Base-by-base conservation (phyloP, 2,113 vertebrate genomes). In the Periophthalmodon schlosseri region DNA sequence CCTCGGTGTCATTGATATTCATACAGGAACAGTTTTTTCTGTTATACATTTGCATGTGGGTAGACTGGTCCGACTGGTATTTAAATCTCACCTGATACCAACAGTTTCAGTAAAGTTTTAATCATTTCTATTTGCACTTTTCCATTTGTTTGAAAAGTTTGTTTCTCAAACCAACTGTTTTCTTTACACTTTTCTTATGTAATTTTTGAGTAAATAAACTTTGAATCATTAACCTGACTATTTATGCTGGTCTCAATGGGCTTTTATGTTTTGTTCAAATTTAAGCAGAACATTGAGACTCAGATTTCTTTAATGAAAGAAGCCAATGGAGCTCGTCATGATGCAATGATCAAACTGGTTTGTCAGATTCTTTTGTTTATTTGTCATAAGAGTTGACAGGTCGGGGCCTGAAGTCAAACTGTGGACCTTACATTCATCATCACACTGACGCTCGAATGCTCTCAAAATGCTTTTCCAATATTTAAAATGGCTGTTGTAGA, bases 31-130 rank as follows among this genome's bases (percentile, higher is more conserved):
- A 14, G 10, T n/a, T 10, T 14, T 10, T 50, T 10, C 33, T 46
- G 18, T 64, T 58, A 4, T 16, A 0, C 12, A 14, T 12, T 21
- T 33, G 33, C 60, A 81, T 77, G 72, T 23, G 15, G 72, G 12
- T 20, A 24, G 54, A 76, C 81, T 61, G 70, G 84, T 80, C 69
- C 0, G 46, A 44, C 82, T 44, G 34, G 73, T 78, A 78, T 69
- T 18, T 15, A 5, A 28, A 21, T 49, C 16, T 18, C 2, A 47
- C 21, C 24, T 24, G 50, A 54, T 58, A 1, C 12, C 2, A 14
- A 8, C 11, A 10, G 61, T 76, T 33, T n/a, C 15, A 20, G 10
- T 39, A 39, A 44, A 18, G 9, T 63, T 18, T 63, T 14, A 63
- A 61, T 15, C 5, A 18, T 63, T 63, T 11, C 20, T 9, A 21